These are phyloP conservation scores for Bugula neritina DNA, from an alignment of 2,888 invertebrate species.

Conservation along the genomic window DNA sequence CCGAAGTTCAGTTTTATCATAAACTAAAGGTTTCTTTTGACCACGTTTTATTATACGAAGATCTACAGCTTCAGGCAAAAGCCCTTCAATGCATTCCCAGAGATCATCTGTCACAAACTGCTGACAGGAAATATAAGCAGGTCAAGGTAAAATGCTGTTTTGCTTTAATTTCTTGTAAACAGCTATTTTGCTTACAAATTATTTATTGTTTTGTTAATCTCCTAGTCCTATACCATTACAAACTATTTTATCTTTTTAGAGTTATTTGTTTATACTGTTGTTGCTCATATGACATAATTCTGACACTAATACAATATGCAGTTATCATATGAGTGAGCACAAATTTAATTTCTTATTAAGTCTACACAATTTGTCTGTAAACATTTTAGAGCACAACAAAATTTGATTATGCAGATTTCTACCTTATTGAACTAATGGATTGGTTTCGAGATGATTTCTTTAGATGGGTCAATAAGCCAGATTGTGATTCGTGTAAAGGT, in stretches of 20 bases:
- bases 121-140: constrained; percentile 47
- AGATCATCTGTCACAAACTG: constrained; percentile 61
- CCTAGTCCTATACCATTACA: too few species aligned
- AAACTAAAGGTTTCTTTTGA: constrained; percentile 53
- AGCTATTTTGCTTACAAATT: neutral
- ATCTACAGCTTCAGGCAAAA: constrained; percentile 61
- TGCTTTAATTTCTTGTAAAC: too few species aligned
- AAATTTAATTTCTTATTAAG: too few species aligned
- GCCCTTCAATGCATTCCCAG: constrained; percentile 68
- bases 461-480: constrained; percentile 72
- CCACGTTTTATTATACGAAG: constrained; percentile 65
- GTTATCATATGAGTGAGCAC: too few species aligned
- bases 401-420: constrained; percentile 59
- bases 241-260: too few species aligned
- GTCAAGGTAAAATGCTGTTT: constrained; percentile 7
- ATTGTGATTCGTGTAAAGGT: constrained; percentile 67
- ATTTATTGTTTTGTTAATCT: neutral
- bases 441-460: constrained; percentile 96
- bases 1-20: constrained; percentile 39
- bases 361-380: too few species aligned
- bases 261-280: too few species aligned
- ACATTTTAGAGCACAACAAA: neutral
- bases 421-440: constrained; percentile 70
- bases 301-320: too few species aligned
- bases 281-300: too few species aligned